Evolutionary conservation across 2,797 vertebrate genomes (phyloP).

Genomic region (Melanotaenia parkinsoni): DNA sequence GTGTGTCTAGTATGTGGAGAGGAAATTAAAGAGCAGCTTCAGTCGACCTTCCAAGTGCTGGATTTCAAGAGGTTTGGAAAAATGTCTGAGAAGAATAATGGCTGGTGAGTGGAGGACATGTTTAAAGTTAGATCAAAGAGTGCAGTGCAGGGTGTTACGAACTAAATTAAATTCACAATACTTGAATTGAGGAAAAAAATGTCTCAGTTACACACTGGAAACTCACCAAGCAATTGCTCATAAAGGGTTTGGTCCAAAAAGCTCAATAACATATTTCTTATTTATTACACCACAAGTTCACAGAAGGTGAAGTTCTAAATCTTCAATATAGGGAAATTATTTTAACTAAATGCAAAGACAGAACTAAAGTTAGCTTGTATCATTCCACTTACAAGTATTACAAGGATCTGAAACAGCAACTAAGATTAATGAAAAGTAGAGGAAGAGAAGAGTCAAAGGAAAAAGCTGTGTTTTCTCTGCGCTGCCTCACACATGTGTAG

Average conservation of each 20-base stretch:
- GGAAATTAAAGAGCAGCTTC: constrained; percentile 29
- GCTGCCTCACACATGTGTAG: constrained; percentile 1
- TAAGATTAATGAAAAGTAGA: constrained; percentile 25
- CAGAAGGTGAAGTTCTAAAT: neutral
- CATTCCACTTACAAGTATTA: constrained; percentile 55
- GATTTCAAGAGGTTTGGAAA: constrained; percentile 29
- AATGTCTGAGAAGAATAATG: constrained; percentile 32
- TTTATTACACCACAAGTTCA: neutral
- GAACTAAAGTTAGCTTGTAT: constrained; percentile 65
- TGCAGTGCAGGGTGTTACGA: constrained; percentile 21
- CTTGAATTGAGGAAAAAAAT: neutral
- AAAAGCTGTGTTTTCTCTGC: constrained; percentile 12
- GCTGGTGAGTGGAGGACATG: constrained; percentile 24
- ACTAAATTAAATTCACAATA: constrained; percentile 30
- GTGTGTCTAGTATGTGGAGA: constrained; percentile 9
- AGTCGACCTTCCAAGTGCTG: constrained; percentile 13
- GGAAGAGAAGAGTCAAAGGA: constrained; percentile 26
- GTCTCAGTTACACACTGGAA: constrained; percentile 13
- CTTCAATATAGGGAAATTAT: neutral
- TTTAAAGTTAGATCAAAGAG: constrained; percentile 40
- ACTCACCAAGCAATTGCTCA: constrained; percentile 1
- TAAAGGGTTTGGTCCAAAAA: neutral
- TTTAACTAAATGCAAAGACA: constrained; percentile 23
- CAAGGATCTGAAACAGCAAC: constrained; percentile 60
- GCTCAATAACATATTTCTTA: neutral